Percentiles rank a stretch among this genome's conserved stretches.
Conservation (phyloP, 2,113 vertebrate species). For the Lichenostomus cassidix region DNA sequence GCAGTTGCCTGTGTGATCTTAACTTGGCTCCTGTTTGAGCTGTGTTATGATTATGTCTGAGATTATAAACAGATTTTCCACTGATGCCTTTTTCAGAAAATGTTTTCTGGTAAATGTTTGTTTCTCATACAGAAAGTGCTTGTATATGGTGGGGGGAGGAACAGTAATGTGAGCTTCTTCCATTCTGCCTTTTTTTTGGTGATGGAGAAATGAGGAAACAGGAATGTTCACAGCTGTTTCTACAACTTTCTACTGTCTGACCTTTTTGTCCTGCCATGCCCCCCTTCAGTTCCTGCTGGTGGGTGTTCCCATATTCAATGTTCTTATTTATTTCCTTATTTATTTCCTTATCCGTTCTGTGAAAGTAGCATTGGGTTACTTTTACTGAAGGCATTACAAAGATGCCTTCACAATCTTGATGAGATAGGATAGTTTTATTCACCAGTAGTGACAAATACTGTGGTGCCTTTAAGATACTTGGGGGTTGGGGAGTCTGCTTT, state of each 20-base stretch:
- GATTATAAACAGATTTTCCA: conserved; percentile 31
- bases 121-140: conserved; percentile 1
- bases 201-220: neutral
- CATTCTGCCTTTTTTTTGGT: neutral
- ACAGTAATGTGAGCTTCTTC: neutral
- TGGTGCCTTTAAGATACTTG: neutral
- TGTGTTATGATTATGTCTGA: conserved; percentile 5
- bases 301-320: neutral
- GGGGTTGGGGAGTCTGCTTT: neutral
- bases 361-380: neutral
- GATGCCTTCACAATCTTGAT: neutral
- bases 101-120: neutral
- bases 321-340: neutral
- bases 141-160: neutral
- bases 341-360: neutral
- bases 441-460: neutral
- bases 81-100: neutral
- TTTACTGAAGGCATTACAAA: neutral
- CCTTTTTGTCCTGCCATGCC: neutral
- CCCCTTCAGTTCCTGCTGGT: neutral
- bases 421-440: neutral
- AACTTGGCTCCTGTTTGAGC: conserved; percentile 22
- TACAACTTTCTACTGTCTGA: neutral
- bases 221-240: neutral
- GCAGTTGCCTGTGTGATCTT: conserved; percentile 3